Conservation (phyloP, 1,140 invertebrate genomes). For the Vanessa atalanta region DNA sequence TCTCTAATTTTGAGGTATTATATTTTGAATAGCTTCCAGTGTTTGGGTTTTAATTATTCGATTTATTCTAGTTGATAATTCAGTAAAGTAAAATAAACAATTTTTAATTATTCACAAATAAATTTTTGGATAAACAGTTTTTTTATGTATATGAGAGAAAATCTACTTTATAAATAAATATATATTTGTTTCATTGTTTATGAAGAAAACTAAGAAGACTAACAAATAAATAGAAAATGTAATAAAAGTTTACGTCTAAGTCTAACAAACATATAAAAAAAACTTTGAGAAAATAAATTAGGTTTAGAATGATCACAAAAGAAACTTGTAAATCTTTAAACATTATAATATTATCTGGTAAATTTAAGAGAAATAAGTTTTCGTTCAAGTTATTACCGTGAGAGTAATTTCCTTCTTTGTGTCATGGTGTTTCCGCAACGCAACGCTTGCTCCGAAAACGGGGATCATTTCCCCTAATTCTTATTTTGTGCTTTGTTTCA, state of each 20-base stretch:
- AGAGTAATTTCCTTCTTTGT: constrained; percentile 26
- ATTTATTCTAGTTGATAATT: background rate
- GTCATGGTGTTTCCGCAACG: constrained; percentile 22
- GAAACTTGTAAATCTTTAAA: too few relatives aligned
- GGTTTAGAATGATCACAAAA: too few relatives aligned
- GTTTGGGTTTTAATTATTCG: background rate
- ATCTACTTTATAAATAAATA: too few relatives aligned
- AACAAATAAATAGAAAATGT: too few relatives aligned
- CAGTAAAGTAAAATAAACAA: background rate
- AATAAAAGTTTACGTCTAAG: too few relatives aligned
- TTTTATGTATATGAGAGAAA: too few relatives aligned
- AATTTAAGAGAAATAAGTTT: background rate
- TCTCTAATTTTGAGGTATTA: constrained; percentile 33
- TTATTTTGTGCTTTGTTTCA: constrained; percentile 36
- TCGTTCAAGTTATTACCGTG: background rate
- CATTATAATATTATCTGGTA: background rate
- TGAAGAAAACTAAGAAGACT: too few relatives aligned
- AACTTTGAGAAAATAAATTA: too few relatives aligned
- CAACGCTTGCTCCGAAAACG: constrained; percentile 17
- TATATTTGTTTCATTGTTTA: too few relatives aligned
- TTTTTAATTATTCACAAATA: too few relatives aligned
- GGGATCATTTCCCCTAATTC: constrained; percentile 35
- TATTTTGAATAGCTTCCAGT: constrained; percentile 16
- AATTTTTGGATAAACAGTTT: too few relatives aligned
- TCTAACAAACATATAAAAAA: too few relatives aligned